These are phyloP conservation scores for Saguinus midas DNA, from an alignment of 2,113 vertebrate species.

Conservation along the genomic window DNA sequence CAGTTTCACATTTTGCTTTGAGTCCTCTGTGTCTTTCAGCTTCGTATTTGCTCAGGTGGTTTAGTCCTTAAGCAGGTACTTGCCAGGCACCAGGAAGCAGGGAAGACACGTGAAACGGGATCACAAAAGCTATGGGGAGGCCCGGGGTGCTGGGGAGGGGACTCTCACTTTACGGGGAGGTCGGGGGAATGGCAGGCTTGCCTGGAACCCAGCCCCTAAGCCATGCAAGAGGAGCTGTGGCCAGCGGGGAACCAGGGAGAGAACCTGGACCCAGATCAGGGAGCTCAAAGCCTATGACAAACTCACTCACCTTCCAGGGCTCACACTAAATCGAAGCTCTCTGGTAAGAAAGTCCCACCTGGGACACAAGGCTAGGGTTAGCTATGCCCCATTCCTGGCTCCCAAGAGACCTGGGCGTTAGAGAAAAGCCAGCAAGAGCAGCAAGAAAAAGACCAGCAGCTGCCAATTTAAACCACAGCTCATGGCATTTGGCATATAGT, in stretches of 20 bases:
- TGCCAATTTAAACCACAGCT: too few relatives aligned
- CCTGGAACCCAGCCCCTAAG: not conserved
- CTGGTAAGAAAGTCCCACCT: not conserved
- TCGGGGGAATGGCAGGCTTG: too few relatives aligned
- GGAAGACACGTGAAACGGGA: fast-evolving
- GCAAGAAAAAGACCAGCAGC: too few relatives aligned
- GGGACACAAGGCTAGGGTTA: not conserved
- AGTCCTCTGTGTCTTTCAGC: too few relatives aligned
- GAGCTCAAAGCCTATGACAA: not conserved
- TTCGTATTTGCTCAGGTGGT: not conserved
- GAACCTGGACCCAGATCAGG: not conserved
- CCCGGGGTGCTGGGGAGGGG: not conserved
- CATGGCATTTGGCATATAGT: too few relatives aligned
- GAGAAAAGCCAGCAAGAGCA: not conserved
- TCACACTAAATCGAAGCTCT: not conserved
- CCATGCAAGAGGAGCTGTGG: not conserved
- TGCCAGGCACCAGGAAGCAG: not conserved
- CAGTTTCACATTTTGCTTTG: too few relatives aligned
- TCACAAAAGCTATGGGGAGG: fast-evolving
- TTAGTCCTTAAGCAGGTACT: too few relatives aligned
- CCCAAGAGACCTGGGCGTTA: fast-evolving
- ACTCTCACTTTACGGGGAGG: fast-evolving
- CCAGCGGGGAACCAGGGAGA: not conserved
- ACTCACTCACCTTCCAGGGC: not conserved
- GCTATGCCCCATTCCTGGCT: fast-evolving